Percentiles rank a stretch among this genome's conserved stretches.
Conservation (phyloP, 2,113 vertebrate genomes). For the Atractosteus spatula region DNA sequence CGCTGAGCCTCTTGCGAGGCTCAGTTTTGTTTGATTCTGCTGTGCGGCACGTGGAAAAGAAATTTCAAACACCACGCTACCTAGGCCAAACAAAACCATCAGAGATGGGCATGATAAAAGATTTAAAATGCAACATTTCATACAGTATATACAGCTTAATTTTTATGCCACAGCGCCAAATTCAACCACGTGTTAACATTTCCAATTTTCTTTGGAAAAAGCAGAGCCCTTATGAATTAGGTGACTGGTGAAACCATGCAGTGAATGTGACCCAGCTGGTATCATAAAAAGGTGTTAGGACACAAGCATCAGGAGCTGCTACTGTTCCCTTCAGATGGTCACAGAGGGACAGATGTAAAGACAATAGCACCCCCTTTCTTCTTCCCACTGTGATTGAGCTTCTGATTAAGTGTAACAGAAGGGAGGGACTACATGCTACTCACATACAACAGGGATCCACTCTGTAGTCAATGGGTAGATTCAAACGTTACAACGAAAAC, state of each 20-base stretch:
- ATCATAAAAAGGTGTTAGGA: slow-evolving; percentile 9
- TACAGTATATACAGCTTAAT: no score
- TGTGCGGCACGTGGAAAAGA: no score
- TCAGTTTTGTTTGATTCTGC: no score
- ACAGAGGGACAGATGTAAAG: slow-evolving; percentile 23
- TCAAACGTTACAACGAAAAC: slow-evolving; percentile 56
- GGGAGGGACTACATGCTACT: slow-evolving; percentile 69
- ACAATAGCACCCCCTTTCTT: slow-evolving; percentile 34
- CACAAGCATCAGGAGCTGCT: slow-evolving; percentile 23
- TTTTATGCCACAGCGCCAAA: neutral
- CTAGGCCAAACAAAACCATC: neutral
- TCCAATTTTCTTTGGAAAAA: slow-evolving; percentile 40
- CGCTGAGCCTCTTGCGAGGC: no score
- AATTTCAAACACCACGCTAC: no score
- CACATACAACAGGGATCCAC: slow-evolving; percentile 78
- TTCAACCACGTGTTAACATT: neutral
- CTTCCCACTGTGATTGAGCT: slow-evolving; percentile 10
- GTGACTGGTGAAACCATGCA: slow-evolving; percentile 51
- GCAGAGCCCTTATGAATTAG: slow-evolving; percentile 26
- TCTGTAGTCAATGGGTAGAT: slow-evolving; percentile 64
- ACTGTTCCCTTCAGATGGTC: slow-evolving; percentile 15
- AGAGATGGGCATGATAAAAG: neutral
- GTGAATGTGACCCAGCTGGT: slow-evolving; percentile 43
- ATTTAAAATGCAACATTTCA: neutral
- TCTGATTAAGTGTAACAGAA: slow-evolving; percentile 28